Base-by-base conservation (phyloP, 2,888 invertebrate species). In the Neria commutata region DNA sequence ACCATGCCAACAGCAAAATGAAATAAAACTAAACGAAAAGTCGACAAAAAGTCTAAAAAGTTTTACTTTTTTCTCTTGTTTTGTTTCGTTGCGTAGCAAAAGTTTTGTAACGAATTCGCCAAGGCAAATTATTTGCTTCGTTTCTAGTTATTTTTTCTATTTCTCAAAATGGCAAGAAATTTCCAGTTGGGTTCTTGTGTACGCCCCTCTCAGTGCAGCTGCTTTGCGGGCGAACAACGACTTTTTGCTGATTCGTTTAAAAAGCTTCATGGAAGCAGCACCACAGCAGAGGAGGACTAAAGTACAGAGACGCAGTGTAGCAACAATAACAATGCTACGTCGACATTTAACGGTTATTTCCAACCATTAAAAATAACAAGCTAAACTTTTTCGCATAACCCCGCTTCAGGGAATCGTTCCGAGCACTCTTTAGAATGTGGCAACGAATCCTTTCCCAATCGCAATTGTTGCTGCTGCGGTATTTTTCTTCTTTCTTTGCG, bases 321-420 rank as follows among this genome's bases (percentile, higher is more conserved):
- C 40, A 52, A 54, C 56, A 54, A 61, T 52, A 55, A 40, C 59
- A 55, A 51, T 54, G 53, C 66, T 59, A 61, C 62, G 58, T 54
- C 61, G 64, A 78, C 76, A 78, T 79, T 79, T 79, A 79, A 79
- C 78, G 80, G 77, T 79, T 79, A 79, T 79, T 79, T 77, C 71
- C 63, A 68, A 45, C 73, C 77, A 79, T 79, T 79, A 79, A 79
- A 79, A 79, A 78, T 79, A 79, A 79, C 78, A 78, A 79, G 79
- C 76, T 76, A 76, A 79, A 79, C 75, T 79, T 79, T 78, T 79
- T 72, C 74, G 72, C 72, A 75, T 75, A 74, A 74, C 75, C 71
- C 73, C 73, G 69, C 73, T 75, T 72, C 71, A 70, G 76, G 76
- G 75, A 76, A 74, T 71, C 73, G 71, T 73, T 71, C 71, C 61